A percentile compares a stretch with the other conserved stretches of the same genome.
Evolutionary conservation across 2,113 vertebrate genomes (phyloP).

Genomic region (Macaca fascicularis): T2T-MFA8v1.1 NC_088380.1:173359001-173359500

Average conservation of each 20-base stretch:
- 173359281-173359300: not conserved
- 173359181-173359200: not conserved
- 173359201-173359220: not conserved
- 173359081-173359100: not conserved
- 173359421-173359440: not conserved
- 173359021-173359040: not conserved
- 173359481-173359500: not conserved
- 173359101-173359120: not conserved
- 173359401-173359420: not conserved
- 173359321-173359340: not conserved
- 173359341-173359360: not conserved
- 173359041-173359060: not conserved
- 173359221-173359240: not conserved
- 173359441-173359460: not conserved
- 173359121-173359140: not conserved
- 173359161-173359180: not conserved
- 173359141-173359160: not conserved
- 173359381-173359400: not conserved
- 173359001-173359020: not conserved
- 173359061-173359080: not conserved
- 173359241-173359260: not conserved
- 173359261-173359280: not conserved
- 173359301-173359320: not conserved
- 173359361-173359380: rapidly evolving
- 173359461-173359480: not conserved